Evolutionary conservation across 2,888 invertebrate genomes (phyloP).

Genomic region (Syritta pipiens): DNA sequence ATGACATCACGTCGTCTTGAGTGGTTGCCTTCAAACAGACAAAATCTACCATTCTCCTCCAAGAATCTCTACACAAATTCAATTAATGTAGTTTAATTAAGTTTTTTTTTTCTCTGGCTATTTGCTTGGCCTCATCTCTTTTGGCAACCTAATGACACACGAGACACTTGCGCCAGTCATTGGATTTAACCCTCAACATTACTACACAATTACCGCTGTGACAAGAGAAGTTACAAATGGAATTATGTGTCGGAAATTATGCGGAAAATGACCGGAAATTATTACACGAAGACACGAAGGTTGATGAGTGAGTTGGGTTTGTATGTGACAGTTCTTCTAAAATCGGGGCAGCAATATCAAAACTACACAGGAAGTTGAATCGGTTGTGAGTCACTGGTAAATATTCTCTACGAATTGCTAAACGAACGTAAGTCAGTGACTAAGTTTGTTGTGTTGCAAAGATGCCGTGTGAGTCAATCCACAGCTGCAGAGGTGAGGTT

Average conservation of each 20-base stretch:
- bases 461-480: too few species aligned
- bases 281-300: not conserved
- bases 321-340: too few species aligned
- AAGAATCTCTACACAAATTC: conserved; percentile 16
- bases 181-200: conserved; percentile 5
- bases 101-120: not conserved
- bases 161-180: conserved; percentile 4
- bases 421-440: too few species aligned
- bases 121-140: not conserved
- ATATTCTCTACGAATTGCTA: too few species aligned
- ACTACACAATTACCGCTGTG: not conserved
- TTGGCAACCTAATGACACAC: conserved; percentile 3
- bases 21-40: conserved; percentile 7
- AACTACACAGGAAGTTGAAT: too few species aligned
- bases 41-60: not conserved
- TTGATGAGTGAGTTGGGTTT: not conserved
- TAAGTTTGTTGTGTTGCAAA: too few species aligned
- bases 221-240: not conserved
- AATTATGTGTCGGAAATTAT: conserved; percentile 19
- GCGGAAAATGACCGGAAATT: conserved; percentile 27
- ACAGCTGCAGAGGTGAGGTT: too few species aligned
- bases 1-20: conserved; percentile 32
- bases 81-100: conserved; percentile 2
- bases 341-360: too few species aligned
- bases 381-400: too few species aligned